Evolutionary conservation across 1,140 invertebrate species (phyloP).

Genomic region (Drosophila tani): DNA sequence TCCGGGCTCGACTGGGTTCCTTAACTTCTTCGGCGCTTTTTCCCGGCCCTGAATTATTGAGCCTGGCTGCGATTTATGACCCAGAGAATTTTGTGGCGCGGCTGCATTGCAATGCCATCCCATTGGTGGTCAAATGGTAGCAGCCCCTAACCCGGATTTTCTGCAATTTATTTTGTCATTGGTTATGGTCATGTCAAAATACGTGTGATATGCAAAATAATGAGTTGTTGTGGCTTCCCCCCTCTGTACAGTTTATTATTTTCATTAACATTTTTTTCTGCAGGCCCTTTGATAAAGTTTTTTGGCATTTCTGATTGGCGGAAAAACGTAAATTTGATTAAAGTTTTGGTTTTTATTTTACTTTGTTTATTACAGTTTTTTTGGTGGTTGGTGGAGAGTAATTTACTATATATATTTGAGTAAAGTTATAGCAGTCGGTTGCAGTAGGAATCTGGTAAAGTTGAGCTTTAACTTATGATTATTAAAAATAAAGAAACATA

Average conservation of each 20-base stretch:
- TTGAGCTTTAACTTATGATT: not conserved
- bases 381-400: not conserved
- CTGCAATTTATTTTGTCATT: slow-evolving; percentile 76
- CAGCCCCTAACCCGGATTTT: slow-evolving; percentile 65
- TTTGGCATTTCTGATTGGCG: slow-evolving; percentile 19
- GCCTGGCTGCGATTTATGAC: slow-evolving; percentile 72
- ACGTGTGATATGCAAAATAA: slow-evolving; percentile 81
- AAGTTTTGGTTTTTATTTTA: slow-evolving; percentile 1
- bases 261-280: slow-evolving; percentile 38
- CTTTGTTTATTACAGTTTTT: not conserved
- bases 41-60: slow-evolving; percentile 68
- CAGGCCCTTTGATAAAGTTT: slow-evolving; percentile 18
- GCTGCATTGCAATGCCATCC: slow-evolving; percentile 1
- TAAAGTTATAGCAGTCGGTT: slow-evolving; percentile 2
- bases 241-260: slow-evolving; percentile 38
- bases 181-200: slow-evolving; percentile 81
- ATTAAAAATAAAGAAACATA: not conserved
- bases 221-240: slow-evolving; percentile 73
- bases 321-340: slow-evolving; percentile 34
- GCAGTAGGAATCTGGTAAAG: not conserved
- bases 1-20: slow-evolving; percentile 33
- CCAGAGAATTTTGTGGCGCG: slow-evolving; percentile 39
- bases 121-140: slow-evolving; percentile 50
- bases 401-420: not conserved
- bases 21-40: slow-evolving; percentile 41